A percentile compares a stretch with the other conserved stretches of the same genome.
Evolutionary conservation across 2,888 invertebrate species (phyloP).

Genomic region (Leucophenga montana): DNA sequence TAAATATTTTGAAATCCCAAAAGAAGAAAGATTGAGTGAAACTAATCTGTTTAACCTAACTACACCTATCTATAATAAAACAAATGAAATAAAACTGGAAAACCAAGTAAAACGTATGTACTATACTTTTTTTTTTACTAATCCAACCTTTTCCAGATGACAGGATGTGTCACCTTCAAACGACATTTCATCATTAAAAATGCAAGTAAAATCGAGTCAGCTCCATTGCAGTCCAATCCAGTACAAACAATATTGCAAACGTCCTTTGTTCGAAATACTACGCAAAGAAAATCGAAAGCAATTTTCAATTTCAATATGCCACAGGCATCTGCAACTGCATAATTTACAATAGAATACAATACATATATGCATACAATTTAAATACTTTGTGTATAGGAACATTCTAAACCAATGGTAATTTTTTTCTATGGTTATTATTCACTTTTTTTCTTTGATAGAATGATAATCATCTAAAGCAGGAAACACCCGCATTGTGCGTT

Average conservation of each 20-base stretch:
- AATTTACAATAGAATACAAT: background rate
- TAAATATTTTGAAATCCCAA: too few relatives aligned
- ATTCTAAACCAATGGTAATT: slow-evolving; percentile 36
- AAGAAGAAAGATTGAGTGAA: too few relatives aligned
- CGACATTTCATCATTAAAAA: background rate
- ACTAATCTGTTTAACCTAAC: too few relatives aligned
- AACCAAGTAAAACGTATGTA: too few relatives aligned
- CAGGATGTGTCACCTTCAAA: too few relatives aligned
- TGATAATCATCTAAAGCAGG: slow-evolving; percentile 59
- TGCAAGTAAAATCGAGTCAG: slow-evolving; percentile 2
- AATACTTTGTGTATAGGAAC: too few relatives aligned
- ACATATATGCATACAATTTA: background rate
- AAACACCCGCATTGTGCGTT: slow-evolving; percentile 34
- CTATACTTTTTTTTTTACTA: too few relatives aligned
- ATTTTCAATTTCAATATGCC: slow-evolving; percentile 19
- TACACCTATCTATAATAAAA: too few relatives aligned
- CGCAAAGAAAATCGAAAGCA: slow-evolving; percentile 3
- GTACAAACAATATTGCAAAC: slow-evolving; percentile 2
- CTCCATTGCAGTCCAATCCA: background rate
- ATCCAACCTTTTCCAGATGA: too few relatives aligned
- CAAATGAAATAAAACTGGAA: too few relatives aligned
- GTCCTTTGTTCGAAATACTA: background rate
- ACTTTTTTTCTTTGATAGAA: slow-evolving; percentile 20
- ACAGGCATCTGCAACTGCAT: slow-evolving; percentile 9
- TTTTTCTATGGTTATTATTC: slow-evolving; percentile 32